Percentiles rank a stretch among this genome's conserved stretches.
These are phyloP conservation scores for Geotrupes spiniger DNA, from an alignment of 2,888 invertebrate species.

Conservation along the genomic window DNA sequence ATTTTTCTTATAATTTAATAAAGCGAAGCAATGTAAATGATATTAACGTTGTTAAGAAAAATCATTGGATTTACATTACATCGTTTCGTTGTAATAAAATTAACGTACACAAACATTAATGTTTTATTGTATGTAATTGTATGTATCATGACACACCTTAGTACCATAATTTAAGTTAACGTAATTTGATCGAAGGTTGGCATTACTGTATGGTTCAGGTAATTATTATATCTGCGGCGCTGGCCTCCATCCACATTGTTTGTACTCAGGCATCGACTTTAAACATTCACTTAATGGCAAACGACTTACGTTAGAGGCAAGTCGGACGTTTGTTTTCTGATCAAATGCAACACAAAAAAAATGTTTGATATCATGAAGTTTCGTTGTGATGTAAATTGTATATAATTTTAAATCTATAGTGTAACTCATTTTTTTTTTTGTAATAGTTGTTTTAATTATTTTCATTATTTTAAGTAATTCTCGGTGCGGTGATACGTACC, in stretches of 20 bases:
- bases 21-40: no score
- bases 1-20: no score
- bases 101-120: no score
- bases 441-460: no score
- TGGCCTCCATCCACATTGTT: constrained; percentile 84
- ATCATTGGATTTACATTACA: no score
- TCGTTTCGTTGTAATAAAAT: no score
- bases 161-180: constrained; percentile 15
- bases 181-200: constrained; percentile 7
- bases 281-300: constrained; percentile 26
- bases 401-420: constrained; percentile 30
- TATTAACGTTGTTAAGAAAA: no score
- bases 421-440: constrained; percentile 12
- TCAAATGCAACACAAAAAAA: constrained; percentile 11
- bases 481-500: constrained; percentile 48
- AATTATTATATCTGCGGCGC: constrained; percentile 32
- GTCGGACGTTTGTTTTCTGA: constrained; percentile 22
- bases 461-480: constrained; percentile 1
- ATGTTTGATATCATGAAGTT: constrained; percentile 37
- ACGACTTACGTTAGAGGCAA: constrained; percentile 40
- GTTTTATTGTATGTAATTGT: no score
- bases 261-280: constrained; percentile 62
- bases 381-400: constrained; percentile 42
- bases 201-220: constrained; percentile 32
- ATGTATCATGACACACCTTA: constrained; percentile 14